phyloP scores from a whole-genome alignment of 1,140 invertebrate genomes.

The Zophobas atratus region DNA sequence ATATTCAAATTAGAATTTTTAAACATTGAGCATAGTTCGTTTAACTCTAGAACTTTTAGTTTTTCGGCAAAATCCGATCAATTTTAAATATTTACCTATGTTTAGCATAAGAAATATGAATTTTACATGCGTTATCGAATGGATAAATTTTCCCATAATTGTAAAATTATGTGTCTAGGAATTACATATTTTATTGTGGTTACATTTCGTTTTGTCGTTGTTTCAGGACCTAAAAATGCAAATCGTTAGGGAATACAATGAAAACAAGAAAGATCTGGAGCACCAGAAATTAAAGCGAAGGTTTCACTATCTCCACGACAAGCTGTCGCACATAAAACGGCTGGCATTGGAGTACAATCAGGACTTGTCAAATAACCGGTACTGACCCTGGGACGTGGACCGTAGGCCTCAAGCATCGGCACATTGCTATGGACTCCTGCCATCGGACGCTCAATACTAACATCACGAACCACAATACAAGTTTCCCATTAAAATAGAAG shows the following conservation, averaged over 20 bases:
- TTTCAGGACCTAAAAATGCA: conserved; percentile 80
- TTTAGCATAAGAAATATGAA: too few species aligned
- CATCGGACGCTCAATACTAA: conserved; percentile 39
- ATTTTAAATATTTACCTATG: too few species aligned
- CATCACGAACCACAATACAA: too few species aligned
- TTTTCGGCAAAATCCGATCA: too few species aligned
- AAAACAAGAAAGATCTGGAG: conserved; percentile 80
- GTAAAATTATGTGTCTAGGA: background rate
- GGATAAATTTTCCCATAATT: background rate
- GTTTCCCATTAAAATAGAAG: too few species aligned
- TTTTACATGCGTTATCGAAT: too few species aligned
- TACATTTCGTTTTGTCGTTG: background rate
- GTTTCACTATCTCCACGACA: conserved; percentile 90
- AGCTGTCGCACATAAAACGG: conserved; percentile 91
- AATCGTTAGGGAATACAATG: conserved; percentile 87
- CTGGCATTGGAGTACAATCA: conserved; percentile 87
- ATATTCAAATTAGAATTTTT: too few species aligned
- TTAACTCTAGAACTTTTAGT: too few species aligned
- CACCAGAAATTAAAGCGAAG: conserved; percentile 82
- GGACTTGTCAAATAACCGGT: conserved; percentile 62
- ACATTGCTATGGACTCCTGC: conserved; percentile 51
- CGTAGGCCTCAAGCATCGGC: conserved; percentile 52
- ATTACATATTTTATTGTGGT: background rate
- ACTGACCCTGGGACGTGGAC: conserved; percentile 63
- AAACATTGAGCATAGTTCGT: too few species aligned